Evolutionary conservation across 2,113 vertebrate species (phyloP), one percentile per base, ranked within the genome.

Genomic region (Strix aluco): DNA sequence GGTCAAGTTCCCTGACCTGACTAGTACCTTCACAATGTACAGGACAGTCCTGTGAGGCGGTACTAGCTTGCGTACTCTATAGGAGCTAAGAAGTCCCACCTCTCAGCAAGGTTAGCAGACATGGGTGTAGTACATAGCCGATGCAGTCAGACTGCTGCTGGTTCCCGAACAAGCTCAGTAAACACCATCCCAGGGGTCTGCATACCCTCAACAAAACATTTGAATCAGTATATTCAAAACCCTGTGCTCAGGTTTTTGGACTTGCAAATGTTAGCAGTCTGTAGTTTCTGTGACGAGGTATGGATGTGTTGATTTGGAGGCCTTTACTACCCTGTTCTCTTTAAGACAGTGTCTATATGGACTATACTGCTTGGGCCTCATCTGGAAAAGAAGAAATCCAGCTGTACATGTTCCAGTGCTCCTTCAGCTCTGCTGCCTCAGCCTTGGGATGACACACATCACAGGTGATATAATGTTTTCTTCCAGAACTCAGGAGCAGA

Each of bases 381-480:
- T 44, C 15, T 85, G 67, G 58, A 62, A 73, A 81, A 54, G 32
- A 80, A 77, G 46, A 91, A 88, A 88, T 59, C 32, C 3, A 5
- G 20, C 9, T 92, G 73, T 38, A 66, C 34, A 7, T 3, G 2
- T 87, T 85, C 49, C 47, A 65, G 51, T 20, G 55, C 63, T 90
- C 51, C 71, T 82, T 85, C 81, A 73, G 38, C n/a, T 91, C 54
- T 1, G 10, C 92, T 91, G 58, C 86, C 55, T 92, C 80, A 90
- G 92, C 30, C 34, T 74, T 11, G 15, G 62, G 81, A 77, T 89
- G 86, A 91, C 92, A 96, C 91, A 92, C 0, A 3, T 63, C 12
- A 32, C 74, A 95, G 94, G 93, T 97, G 94, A 42, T 70, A 92
- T 1, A 89, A 95, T 94, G 78, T 88, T 97, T 95, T 85, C 81